Conservation (phyloP, 2,888 invertebrate species). For the Masnerella sp. region DNA sequence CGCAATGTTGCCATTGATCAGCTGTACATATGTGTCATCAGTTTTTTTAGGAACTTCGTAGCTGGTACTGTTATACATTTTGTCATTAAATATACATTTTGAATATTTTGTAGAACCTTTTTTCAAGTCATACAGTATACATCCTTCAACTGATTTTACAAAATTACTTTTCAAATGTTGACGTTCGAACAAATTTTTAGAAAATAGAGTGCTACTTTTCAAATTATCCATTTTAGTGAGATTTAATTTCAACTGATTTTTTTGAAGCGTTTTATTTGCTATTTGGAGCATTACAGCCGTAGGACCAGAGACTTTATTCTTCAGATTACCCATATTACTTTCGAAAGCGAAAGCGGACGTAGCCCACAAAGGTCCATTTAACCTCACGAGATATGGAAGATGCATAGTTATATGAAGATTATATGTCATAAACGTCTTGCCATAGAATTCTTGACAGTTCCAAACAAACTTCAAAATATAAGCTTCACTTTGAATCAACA, state of each 20-base stretch:
- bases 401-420: conserved; percentile 26
- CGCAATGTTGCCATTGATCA: conserved; percentile 1
- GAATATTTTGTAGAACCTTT: conserved; percentile 5
- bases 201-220: conserved; percentile 2
- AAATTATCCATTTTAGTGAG: not conserved
- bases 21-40: conserved; percentile 11
- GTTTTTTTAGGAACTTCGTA: conserved; percentile 15
- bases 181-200: conserved; percentile 14
- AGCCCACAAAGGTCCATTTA: conserved; percentile 19
- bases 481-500: conserved; percentile 23
- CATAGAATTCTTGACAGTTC: conserved; percentile 5
- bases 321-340: conserved; percentile 16
- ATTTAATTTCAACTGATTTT: conserved; percentile 14
- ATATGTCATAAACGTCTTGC: conserved; percentile 20
- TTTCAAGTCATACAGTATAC: conserved; percentile 2
- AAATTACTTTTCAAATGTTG: conserved; percentile 9
- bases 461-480: conserved; percentile 22
- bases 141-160: conserved; percentile 5
- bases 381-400: conserved; percentile 12
- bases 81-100: conserved; percentile 12
- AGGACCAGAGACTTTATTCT: conserved; percentile 6
- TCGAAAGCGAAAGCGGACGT: too few species aligned
- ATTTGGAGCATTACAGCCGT: conserved; percentile 20
- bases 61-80: conserved; percentile 9
- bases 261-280: too few species aligned